Percentiles rank a stretch among this genome's conserved stretches.
Evolutionary conservation across 2,113 vertebrate genomes (phyloP).

Genomic region (Notarius quadriscutis): DNA sequence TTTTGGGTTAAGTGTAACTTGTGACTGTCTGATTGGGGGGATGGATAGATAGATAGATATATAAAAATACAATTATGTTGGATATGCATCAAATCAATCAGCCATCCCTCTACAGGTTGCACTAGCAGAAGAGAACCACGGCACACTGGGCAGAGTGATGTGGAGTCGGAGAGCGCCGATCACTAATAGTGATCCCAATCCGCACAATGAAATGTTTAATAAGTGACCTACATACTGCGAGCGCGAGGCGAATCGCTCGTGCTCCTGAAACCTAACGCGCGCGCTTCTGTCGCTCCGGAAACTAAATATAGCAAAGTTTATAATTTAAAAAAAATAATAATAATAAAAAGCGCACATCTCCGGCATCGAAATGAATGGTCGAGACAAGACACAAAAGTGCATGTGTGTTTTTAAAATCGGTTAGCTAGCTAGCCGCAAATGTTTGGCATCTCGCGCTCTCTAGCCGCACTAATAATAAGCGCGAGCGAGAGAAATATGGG

Average conservation of each 20-base stretch:
- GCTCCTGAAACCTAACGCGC: conserved; percentile 16
- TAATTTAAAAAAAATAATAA: not conserved
- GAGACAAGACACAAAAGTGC: conserved; percentile 9
- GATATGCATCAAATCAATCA: too few relatives aligned
- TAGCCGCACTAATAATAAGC: conserved; percentile 25
- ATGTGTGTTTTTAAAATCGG: conserved; percentile 12
- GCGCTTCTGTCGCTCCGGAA: conserved; percentile 12
- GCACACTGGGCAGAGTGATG: not conserved
- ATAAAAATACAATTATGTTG: too few relatives aligned
- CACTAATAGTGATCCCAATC: too few relatives aligned
- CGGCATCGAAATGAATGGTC: not conserved
- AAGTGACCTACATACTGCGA: conserved; percentile 34
- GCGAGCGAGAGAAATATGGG: conserved; percentile 74
- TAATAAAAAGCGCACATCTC: not conserved
- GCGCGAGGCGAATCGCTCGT: conserved; percentile 32
- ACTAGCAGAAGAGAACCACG: not conserved
- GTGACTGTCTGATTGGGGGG: not conserved
- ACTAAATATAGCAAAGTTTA: conserved; percentile 53
- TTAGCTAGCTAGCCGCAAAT: not conserved
- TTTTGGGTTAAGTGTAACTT: not conserved
- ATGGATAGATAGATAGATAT: too few relatives aligned
- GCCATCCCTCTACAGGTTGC: conserved; percentile 52
- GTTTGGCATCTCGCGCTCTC: conserved; percentile 44
- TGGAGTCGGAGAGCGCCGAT: not conserved
- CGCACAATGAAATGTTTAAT: not conserved